Evolutionary conservation across 2,113 vertebrate species (phyloP).

Genomic region (Uria lomvia): DNA sequence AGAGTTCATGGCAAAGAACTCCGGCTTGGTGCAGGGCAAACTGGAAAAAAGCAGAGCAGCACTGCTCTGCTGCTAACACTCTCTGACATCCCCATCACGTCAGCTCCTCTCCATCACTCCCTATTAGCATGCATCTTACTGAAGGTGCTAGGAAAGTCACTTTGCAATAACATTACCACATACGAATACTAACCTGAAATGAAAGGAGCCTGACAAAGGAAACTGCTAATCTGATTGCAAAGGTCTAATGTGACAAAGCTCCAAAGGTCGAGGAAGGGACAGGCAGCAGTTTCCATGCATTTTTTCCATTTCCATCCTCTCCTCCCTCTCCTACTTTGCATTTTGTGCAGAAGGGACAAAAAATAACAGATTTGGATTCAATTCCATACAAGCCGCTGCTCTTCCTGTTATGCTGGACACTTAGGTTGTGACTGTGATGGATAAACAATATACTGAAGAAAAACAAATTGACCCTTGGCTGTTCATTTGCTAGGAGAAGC

Average conservation of each 20-base stretch:
- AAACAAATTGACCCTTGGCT: neutral
- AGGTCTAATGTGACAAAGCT: neutral
- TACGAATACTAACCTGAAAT: constrained; percentile 52
- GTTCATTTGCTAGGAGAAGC: neutral
- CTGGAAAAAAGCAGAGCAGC: neutral
- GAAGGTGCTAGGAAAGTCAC: constrained; percentile 52
- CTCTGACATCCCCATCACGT: neutral
- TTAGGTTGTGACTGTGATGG: neutral
- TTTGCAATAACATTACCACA: constrained; percentile 32
- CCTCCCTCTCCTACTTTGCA: neutral
- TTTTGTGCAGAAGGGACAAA: neutral
- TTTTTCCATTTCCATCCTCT: neutral
- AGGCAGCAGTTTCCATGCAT: neutral
- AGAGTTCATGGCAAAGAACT: neutral
- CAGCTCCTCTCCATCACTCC: neutral
- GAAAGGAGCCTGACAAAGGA: constrained; percentile 16
- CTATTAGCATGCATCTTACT: constrained; percentile 16
- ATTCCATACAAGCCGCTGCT: neutral
- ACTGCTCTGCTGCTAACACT: neutral
- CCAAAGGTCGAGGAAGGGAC: neutral
- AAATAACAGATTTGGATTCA: neutral
- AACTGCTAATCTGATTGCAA: neutral
- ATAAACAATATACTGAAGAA: neutral
- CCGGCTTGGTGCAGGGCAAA: neutral
- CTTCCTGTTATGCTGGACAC: neutral